Percentiles rank a stretch among this genome's conserved stretches.
Evolutionary conservation across 2,888 invertebrate species (phyloP).

Genomic region (Theretra japonica): DNA sequence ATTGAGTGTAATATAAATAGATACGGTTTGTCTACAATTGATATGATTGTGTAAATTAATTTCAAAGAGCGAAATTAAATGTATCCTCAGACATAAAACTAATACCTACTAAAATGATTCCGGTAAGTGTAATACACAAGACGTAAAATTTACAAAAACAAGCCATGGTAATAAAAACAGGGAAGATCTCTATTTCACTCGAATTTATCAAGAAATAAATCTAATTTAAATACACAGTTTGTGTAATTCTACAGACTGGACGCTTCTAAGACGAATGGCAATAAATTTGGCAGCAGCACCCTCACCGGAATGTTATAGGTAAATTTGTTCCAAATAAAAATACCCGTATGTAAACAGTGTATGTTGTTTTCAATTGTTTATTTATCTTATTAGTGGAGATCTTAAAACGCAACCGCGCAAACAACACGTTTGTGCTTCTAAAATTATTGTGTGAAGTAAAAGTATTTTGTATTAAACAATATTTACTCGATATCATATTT

Average conservation of each 20-base stretch:
- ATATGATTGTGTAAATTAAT: no score
- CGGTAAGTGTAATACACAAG: conserved; percentile 4
- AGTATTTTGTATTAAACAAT: background rate
- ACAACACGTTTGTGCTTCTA: background rate
- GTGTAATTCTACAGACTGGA: conserved; percentile 44
- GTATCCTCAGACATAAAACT: background rate
- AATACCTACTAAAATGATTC: no score
- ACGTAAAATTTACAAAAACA: conserved; percentile 44
- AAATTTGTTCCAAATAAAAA: conserved; percentile 49
- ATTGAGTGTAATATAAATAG: no score
- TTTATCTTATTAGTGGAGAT: conserved; percentile 40
- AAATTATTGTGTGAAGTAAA: background rate
- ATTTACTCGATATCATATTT: background rate
- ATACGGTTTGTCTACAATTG: no score
- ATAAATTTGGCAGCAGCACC: conserved; percentile 53
- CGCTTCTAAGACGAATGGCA: conserved; percentile 50
- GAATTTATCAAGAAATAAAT: conserved; percentile 54
- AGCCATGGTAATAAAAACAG: conserved; percentile 44
- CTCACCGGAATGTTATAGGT: conserved; percentile 41
- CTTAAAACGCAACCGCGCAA: background rate
- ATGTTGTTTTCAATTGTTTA: conserved; percentile 35
- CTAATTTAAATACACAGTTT: conserved; percentile 45
- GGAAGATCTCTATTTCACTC: conserved; percentile 45
- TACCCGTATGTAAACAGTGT: conserved; percentile 49
- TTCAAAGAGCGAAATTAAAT: background rate